phyloP scores from a whole-genome alignment of 2,888 invertebrate species.

The Periphyllus acericola region DNA sequence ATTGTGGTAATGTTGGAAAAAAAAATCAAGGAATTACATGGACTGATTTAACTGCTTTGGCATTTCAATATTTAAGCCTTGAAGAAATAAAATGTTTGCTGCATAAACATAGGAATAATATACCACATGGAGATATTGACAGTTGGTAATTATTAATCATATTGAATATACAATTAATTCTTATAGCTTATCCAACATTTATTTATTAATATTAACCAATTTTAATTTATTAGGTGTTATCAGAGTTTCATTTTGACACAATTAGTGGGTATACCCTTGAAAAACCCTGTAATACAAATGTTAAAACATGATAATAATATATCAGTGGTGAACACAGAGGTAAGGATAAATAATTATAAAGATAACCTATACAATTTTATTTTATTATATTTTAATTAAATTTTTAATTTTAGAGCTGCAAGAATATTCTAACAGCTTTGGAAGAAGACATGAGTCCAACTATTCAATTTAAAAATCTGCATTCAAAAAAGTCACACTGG shows the following conservation, averaged over 20 bases:
- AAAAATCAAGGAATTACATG: slow-evolving; percentile 71
- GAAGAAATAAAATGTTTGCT: slow-evolving; percentile 72
- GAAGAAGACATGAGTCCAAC: slow-evolving; percentile 31
- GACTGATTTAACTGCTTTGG: slow-evolving; percentile 72
- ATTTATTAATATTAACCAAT: not conserved
- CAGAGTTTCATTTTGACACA: slow-evolving; percentile 51
- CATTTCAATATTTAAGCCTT: slow-evolving; percentile 74
- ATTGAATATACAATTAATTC: not conserved
- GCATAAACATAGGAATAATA: slow-evolving; percentile 70
- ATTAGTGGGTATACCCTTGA: slow-evolving; percentile 6
- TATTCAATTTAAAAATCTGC: slow-evolving; percentile 14
- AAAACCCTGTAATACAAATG: slow-evolving; percentile 20
- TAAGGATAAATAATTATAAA: not conserved
- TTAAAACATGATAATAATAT: slow-evolving; percentile 53
- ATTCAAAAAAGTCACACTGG: slow-evolving; percentile 68
- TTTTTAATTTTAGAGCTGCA: slow-evolving; percentile 27
- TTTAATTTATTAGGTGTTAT: slow-evolving; percentile 42
- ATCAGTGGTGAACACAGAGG: slow-evolving; percentile 11
- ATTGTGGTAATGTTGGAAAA: slow-evolving; percentile 71
- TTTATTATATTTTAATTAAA: not conserved
- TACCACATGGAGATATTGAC: slow-evolving; percentile 73
- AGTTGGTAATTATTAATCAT: slow-evolving; percentile 68
- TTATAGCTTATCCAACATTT: not conserved
- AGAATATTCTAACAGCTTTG: slow-evolving; percentile 8
- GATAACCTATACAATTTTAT: not conserved